phyloP scores from a whole-genome alignment of 2,888 invertebrate genomes.

The Torymus tubicola region DNA sequence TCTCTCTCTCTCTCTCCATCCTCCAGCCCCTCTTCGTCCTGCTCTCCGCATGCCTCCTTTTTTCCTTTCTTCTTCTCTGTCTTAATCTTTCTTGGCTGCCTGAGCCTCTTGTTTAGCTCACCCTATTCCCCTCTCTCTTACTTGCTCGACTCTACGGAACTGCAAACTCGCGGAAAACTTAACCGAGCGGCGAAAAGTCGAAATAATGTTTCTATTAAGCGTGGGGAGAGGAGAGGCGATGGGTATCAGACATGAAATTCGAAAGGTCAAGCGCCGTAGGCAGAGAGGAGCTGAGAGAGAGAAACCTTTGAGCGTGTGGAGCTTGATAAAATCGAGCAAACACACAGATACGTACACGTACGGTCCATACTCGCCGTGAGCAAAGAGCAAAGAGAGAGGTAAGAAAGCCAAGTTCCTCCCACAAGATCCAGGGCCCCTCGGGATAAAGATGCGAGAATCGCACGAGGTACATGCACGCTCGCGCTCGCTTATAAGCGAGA shows the following conservation, averaged over 20 bases:
- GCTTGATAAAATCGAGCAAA: constrained; percentile 52
- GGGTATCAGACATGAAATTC: no score
- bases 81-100: constrained; percentile 43
- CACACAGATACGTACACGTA: not conserved
- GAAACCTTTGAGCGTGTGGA: not conserved
- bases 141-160: not conserved
- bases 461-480: constrained; percentile 26
- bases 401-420: constrained; percentile 42
- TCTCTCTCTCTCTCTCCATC: constrained; percentile 50
- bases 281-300: not conserved
- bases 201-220: no score
- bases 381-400: constrained; percentile 25
- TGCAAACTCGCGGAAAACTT: not conserved
- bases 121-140: constrained; percentile 16
- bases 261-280: no score
- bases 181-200: no score
- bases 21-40: constrained; percentile 65
- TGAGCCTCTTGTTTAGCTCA: not conserved
- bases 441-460: constrained; percentile 52
- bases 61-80: constrained; percentile 59
- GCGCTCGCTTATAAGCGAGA: constrained; percentile 34
- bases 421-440: constrained; percentile 44
- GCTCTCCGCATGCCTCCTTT: constrained; percentile 37
- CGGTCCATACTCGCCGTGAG: no score
- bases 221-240: no score